Conservation (phyloP, 2,888 invertebrate species). For the Galerucella calmariensis region DNA sequence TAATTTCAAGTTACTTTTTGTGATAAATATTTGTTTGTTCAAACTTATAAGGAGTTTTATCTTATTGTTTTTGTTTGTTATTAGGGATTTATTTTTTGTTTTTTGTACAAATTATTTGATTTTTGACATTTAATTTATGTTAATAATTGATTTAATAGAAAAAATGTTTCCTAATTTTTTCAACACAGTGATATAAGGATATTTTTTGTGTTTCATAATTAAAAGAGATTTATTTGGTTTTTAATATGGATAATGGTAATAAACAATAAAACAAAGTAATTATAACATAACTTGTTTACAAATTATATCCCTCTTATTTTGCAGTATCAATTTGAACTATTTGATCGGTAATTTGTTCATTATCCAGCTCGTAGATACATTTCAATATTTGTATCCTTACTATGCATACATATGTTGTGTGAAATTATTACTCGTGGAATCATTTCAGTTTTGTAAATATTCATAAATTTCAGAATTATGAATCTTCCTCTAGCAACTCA, state of each 20-base stretch:
- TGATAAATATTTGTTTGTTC: too few relatives aligned
- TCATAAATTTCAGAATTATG: background rate
- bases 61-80: too few relatives aligned
- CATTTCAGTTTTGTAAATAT: background rate
- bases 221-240: conserved; percentile 1
- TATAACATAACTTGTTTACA: conserved; percentile 22
- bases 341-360: conserved; percentile 20
- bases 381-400: conserved; percentile 3
- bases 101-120: too few relatives aligned
- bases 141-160: too few relatives aligned
- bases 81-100: too few relatives aligned
- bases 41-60: too few relatives aligned
- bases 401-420: background rate
- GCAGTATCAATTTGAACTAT: conserved; percentile 13
- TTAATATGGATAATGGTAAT: background rate
- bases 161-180: too few relatives aligned
- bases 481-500: conserved; percentile 15
- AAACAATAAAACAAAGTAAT: conserved; percentile 2
- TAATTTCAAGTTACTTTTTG: background rate
- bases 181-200: too few relatives aligned
- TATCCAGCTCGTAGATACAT: conserved; percentile 16
- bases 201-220: background rate
- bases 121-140: too few relatives aligned
- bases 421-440: background rate
- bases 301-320: conserved; percentile 19